A percentile compares a stretch with the other conserved stretches of the same genome.
Conservation (phyloP, 2,797 vertebrate species). For the Cuculus canorus region DNA sequence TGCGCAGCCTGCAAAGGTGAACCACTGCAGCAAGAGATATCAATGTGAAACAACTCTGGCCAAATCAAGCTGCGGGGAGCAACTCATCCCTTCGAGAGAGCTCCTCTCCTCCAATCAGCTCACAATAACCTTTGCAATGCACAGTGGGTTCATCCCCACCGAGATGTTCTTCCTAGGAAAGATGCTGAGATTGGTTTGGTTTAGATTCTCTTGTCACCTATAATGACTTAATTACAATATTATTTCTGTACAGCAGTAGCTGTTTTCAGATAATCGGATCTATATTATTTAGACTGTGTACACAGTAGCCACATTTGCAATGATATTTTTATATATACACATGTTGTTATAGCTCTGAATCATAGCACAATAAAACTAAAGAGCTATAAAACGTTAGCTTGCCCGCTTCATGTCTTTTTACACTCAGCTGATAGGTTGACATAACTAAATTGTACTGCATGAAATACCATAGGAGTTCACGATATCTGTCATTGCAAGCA, state of each 20-base stretch:
- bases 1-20: neutral
- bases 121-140: neutral
- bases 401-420: neutral
- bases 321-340: neutral
- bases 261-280: neutral
- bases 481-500: neutral
- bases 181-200: neutral
- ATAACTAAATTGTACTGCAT: neutral
- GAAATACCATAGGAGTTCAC: neutral
- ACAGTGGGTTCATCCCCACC: fast-evolving
- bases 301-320: neutral
- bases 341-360: neutral
- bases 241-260: neutral
- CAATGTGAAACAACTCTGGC: neutral
- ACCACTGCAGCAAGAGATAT: neutral
- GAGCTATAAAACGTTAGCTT: neutral
- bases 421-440: neutral
- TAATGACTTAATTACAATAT: neutral
- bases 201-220: neutral
- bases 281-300: neutral
- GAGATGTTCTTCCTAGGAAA: neutral
- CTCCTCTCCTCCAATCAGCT: neutral
- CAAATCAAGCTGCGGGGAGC: neutral
- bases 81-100: neutral
- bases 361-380: neutral